Conservation (phyloP, 2,888 invertebrate genomes). For the Coelogynopora nodosa region DNA sequence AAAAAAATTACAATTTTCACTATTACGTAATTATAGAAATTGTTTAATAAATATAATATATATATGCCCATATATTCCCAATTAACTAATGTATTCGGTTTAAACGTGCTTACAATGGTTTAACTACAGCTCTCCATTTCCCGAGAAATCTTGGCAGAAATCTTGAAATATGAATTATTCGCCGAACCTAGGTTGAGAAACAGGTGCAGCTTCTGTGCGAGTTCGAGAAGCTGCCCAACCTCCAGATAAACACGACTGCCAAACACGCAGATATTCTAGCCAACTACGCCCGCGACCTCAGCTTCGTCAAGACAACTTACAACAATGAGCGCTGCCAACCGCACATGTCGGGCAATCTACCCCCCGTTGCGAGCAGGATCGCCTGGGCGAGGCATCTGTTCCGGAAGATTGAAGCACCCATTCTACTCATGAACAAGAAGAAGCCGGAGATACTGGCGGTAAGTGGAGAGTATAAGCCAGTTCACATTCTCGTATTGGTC, state of each 20-base stretch:
- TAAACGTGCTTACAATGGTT: no score
- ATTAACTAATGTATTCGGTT: no score
- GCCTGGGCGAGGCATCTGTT: constrained; percentile 77
- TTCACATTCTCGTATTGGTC: no score
- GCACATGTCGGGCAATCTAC: constrained; percentile 79
- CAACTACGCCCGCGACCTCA: constrained; percentile 73
- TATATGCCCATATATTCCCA: no score
- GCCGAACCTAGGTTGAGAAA: constrained; percentile 62
- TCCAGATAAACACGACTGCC: constrained; percentile 59
- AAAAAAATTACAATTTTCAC: no score
- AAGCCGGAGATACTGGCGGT: constrained; percentile 59
- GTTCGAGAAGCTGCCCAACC: constrained; percentile 59
- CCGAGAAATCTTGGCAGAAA: no score
- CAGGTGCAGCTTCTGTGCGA: constrained; percentile 58
- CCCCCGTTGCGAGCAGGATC: constrained; percentile 77
- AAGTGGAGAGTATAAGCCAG: no score
- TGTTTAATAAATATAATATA: no score
- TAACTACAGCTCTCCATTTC: no score
- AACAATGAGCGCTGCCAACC: constrained; percentile 83
- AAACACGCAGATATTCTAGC: constrained; percentile 61
- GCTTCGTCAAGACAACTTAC: constrained; percentile 71
- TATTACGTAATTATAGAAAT: no score
- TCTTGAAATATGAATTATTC: no score
- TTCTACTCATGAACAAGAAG: constrained; percentile 65
- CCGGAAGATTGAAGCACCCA: constrained; percentile 76